Conservation (phyloP, 2,888 invertebrate species). For the Spisula subtruncata region DNA sequence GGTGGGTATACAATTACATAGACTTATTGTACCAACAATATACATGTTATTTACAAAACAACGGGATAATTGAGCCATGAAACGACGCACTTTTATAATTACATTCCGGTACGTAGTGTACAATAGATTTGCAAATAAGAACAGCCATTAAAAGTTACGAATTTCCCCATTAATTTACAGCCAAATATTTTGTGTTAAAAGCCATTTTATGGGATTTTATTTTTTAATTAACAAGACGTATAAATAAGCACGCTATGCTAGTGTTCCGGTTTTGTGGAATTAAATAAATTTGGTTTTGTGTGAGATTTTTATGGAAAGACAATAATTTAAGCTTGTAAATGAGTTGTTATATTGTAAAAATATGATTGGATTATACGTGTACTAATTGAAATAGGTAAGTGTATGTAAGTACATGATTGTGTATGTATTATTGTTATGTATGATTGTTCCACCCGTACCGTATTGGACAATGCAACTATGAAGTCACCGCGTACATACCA, state of each 20-base stretch:
- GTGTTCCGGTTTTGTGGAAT: background rate
- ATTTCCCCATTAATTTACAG: background rate
- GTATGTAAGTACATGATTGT: no score
- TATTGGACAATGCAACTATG: no score
- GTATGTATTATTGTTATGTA: no score
- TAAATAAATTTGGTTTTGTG: background rate
- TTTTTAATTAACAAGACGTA: background rate
- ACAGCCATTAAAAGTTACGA: background rate
- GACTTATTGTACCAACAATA: background rate
- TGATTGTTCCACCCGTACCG: no score
- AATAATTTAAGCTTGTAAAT: background rate
- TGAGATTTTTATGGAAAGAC: background rate
- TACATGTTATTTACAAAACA: conserved; percentile 38
- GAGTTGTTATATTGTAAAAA: background rate
- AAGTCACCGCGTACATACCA: no score
- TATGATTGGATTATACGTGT: background rate
- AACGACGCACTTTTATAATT: conserved; percentile 8
- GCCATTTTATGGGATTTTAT: background rate
- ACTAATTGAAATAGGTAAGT: background rate
- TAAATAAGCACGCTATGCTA: background rate
- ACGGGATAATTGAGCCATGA: conserved; percentile 26
- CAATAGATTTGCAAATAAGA: background rate
- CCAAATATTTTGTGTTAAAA: background rate
- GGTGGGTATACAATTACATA: background rate
- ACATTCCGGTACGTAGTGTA: background rate